Base-by-base conservation (phyloP, 2,888 invertebrate species). In the Drosophila greeni region DNA sequence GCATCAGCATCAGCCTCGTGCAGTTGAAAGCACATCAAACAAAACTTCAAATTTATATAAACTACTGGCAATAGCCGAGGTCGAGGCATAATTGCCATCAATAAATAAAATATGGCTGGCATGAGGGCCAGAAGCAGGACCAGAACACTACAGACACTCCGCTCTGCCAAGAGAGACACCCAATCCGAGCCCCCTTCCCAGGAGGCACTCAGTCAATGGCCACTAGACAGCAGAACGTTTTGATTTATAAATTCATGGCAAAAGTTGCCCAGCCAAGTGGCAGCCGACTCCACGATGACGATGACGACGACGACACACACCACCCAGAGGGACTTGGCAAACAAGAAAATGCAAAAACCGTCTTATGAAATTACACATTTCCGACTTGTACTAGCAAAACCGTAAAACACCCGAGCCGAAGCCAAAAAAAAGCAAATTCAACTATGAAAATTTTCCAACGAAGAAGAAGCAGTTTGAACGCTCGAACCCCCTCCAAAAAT, bases 51-150 rank as follows among this genome's bases (percentile, higher is more conserved):
- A 71, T 74, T 78, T 77, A 74, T 77, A 77, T 73, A 80, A 73
- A 76, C 66, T 74, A 76, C 73, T 76, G 76, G 76, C 80, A 86
- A 85, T 84, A 85, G 76, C 76, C 82, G 80, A 79, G 78, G 76
- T 84, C 85, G 79, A 75, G 72, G 70, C 80, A 86, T 86, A 86
- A 86, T 86, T 86, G 86, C 86, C 85, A 86, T 86, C 86, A 86
- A 86, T 86, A 86, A 79, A 86, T 82, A 82, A 83, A 83, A 79
- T 82, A 81, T 81, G 76, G 76, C 75, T 66, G 69, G 70, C 60
- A 52, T 55, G 31, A 51, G 73, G 34, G 36, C 33, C 45, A 47
- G 45, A 23, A 54, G 24, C 56, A 31, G 51, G 29, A 47, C 14
- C 37, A 39, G 16, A 9, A 34, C 18, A 65, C 12, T n/a, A 47